Percentiles rank a stretch among this genome's conserved stretches.
Evolutionary conservation across 92 coral and sea anemone species (phyloP).

Genomic region (Parazoanthus darwini): DNA sequence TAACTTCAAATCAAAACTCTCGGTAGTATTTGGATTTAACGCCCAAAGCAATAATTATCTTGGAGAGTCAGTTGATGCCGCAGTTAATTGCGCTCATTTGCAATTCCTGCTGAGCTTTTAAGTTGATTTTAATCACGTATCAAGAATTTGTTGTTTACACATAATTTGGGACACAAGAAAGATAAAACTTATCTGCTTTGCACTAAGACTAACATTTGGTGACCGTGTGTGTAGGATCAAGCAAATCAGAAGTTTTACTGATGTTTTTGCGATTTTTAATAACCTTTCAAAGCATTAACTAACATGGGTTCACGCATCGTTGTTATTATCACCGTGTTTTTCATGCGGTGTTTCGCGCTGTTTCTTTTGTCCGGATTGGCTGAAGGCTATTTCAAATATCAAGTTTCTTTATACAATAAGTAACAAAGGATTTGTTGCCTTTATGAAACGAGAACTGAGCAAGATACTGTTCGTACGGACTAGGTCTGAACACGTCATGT

Average conservation of each 20-base stretch:
- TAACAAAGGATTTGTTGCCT: too few species aligned
- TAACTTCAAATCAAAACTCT: background rate
- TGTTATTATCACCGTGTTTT: background rate
- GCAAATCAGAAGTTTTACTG: background rate
- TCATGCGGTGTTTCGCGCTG: background rate
- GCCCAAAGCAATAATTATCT: conserved; percentile 14
- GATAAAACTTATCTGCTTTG: background rate
- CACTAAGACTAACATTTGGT: background rate
- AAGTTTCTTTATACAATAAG: background rate
- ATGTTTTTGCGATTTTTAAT: background rate
- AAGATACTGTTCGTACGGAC: too few species aligned
- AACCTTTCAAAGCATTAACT: background rate
- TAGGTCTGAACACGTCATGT: too few species aligned
- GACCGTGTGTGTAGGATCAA: background rate
- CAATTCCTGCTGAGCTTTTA: conserved; percentile 7
- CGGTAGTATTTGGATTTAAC: conserved; percentile 5
- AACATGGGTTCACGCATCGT: background rate
- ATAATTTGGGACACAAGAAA: background rate
- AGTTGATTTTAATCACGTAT: conserved; percentile 28
- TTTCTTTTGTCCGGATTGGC: background rate
- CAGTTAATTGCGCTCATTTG: conserved; percentile 9
- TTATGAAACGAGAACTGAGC: too few species aligned
- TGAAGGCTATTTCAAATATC: background rate
- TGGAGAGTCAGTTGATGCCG: background rate
- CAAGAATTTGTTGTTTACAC: background rate